phyloP scores from a whole-genome alignment of 35 echinoderm and acorn worm species.

The Acanthaster planci region DNA sequence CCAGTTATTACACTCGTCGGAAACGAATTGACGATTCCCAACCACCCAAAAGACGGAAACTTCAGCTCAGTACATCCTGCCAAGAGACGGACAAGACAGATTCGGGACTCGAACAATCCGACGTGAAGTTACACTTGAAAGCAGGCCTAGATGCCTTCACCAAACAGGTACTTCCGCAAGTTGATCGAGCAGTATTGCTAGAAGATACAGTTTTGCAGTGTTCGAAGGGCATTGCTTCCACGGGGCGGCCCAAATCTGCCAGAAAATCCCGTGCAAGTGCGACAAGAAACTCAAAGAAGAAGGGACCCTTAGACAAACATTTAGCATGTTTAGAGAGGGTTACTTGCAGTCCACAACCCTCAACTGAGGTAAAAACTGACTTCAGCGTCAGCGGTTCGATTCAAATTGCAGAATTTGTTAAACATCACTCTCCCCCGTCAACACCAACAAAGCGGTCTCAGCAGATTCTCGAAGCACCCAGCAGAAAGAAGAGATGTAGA shows the following conservation, averaged over 20 bases:
- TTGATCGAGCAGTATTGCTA: too few relatives aligned
- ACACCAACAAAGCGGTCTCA: constrained; percentile 2
- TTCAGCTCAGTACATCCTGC: neutral
- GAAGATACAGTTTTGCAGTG: too few relatives aligned
- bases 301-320: constrained; percentile 5
- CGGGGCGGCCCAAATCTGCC: neutral
- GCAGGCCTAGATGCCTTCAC: too few relatives aligned
- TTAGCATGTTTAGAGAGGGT: neutral
- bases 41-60: neutral
- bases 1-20: neutral
- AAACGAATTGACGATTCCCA: constrained; percentile 3
- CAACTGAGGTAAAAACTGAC: too few relatives aligned
- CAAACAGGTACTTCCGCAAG: too few relatives aligned
- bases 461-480: neutral
- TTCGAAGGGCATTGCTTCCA: too few relatives aligned
- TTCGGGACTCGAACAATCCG: too few relatives aligned
- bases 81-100: too few relatives aligned
- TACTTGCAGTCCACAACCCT: neutral
- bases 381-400: too few relatives aligned
- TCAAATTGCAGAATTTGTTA: too few relatives aligned
- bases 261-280: neutral
- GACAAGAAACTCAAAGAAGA: neutral
- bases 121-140: too few relatives aligned
- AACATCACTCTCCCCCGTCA: neutral
- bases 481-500: neutral